Evolutionary conservation across 2,888 invertebrate species (phyloP).

Genomic region (Lochmaea capreae): DNA sequence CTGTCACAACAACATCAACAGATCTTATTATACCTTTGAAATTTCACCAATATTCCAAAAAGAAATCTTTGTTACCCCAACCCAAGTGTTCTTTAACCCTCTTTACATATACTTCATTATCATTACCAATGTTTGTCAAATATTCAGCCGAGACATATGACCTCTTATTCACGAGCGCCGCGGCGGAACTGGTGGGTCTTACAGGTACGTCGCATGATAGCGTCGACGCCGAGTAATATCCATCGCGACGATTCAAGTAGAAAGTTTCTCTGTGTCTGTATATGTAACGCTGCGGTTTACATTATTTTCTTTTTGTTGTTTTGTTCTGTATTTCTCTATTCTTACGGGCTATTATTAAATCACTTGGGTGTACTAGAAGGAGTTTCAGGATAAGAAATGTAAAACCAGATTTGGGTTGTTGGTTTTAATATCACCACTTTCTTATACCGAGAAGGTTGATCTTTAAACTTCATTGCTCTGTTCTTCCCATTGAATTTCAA

Average conservation of each 20-base stretch:
- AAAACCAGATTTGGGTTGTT: no score
- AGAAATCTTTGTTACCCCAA: no score
- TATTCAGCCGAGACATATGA: constrained; percentile 44
- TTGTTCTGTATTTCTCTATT: not conserved
- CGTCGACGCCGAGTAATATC: constrained; percentile 50
- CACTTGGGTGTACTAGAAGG: no score
- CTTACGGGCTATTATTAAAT: no score
- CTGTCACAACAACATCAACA: not conserved
- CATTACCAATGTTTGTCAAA: not conserved
- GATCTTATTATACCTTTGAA: not conserved
- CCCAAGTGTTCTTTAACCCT: not conserved
- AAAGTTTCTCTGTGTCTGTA: constrained; percentile 19
- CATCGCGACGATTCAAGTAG: constrained; percentile 43
- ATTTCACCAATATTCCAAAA: not conserved
- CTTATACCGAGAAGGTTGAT: no score
- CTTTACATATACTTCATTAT: not conserved
- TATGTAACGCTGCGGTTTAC: constrained; percentile 21
- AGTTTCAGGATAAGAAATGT: no score
- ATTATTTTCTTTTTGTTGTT: not conserved
- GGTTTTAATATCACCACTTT: no score
- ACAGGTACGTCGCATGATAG: constrained; percentile 48
- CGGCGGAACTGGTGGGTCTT: constrained; percentile 49
- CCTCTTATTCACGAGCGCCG: constrained; percentile 48
- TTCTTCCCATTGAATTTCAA: no score
- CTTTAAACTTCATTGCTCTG: no score